A percentile compares a stretch with the other conserved stretches of the same genome.
Evolutionary conservation across 2,113 vertebrate species (phyloP).

Genomic region (Chaetodon trifascialis): DNA sequence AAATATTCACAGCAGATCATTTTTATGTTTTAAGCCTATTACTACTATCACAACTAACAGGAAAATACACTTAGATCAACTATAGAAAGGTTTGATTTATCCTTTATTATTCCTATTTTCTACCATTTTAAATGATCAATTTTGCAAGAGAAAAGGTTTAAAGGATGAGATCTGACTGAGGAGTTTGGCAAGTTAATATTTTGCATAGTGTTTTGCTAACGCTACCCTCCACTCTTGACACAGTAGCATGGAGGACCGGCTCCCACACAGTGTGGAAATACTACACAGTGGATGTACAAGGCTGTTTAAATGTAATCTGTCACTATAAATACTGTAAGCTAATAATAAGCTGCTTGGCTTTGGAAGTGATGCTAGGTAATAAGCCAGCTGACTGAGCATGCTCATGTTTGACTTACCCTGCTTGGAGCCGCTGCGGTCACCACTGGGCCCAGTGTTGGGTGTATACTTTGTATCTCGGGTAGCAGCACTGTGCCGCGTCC

Average conservation of each 20-base stretch:
- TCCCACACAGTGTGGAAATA: background rate
- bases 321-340: too few relatives aligned
- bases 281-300: background rate
- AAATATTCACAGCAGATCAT: background rate
- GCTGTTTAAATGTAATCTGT: too few relatives aligned
- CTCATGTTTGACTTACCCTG: constrained; percentile 85
- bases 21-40: background rate
- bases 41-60: background rate
- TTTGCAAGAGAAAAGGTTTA: too few relatives aligned
- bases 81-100: background rate
- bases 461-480: constrained; percentile 98
- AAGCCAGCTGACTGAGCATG: too few relatives aligned
- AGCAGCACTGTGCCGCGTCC: constrained; percentile 97
- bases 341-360: too few relatives aligned
- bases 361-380: too few relatives aligned
- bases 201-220: background rate
- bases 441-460: constrained; percentile 95
- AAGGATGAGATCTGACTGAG: too few relatives aligned
- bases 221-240: background rate
- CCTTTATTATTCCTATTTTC: background rate
- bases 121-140: too few relatives aligned
- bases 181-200: too few relatives aligned
- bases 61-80: background rate
- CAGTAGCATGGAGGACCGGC: background rate
- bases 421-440: constrained; percentile 93